phyloP scores from a whole-genome alignment of 2,888 invertebrate species.

The Thecocarcelia acutangulata region DNA sequence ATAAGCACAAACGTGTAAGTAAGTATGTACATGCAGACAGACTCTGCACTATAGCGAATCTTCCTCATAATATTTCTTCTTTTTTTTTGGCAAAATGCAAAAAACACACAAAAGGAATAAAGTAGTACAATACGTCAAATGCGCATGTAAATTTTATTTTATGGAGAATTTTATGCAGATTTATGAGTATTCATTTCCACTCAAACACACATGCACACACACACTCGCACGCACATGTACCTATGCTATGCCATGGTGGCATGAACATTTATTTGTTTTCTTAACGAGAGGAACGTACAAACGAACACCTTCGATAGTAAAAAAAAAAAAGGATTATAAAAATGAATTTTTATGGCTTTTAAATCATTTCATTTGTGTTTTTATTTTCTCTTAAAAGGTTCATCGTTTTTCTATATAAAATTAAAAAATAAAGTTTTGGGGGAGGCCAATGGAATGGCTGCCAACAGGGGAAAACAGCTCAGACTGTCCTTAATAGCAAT shows the following conservation, averaged over 20 bases:
- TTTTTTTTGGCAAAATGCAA: constrained; percentile 1
- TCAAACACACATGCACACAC: background rate
- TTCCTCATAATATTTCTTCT: constrained; percentile 36
- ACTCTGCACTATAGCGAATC: constrained; percentile 10
- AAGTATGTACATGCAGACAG: background rate
- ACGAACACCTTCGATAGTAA: constrained; percentile 17
- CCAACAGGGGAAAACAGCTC: background rate
- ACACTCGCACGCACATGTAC: background rate
- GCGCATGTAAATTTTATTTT: constrained; percentile 67
- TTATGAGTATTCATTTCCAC: constrained; percentile 23
- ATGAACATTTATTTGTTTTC: constrained; percentile 57
- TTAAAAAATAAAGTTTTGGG: background rate
- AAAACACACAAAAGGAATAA: constrained; percentile 4
- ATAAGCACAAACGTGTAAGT: background rate
- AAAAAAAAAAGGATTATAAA: constrained; percentile 40
- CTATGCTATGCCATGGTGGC: constrained; percentile 2
- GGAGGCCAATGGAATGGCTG: background rate
- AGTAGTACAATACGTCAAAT: constrained; percentile 45
- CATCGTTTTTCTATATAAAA: constrained; percentile 32
- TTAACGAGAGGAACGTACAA: constrained; percentile 7
- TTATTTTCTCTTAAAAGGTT: constrained; percentile 32
- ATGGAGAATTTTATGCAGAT: constrained; percentile 53
- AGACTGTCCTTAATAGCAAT: no score
- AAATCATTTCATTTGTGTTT: constrained; percentile 53
- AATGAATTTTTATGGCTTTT: constrained; percentile 53